phyloP scores from a whole-genome alignment of 2,888 invertebrate species.

The Carterocephalus palaemon region DNA sequence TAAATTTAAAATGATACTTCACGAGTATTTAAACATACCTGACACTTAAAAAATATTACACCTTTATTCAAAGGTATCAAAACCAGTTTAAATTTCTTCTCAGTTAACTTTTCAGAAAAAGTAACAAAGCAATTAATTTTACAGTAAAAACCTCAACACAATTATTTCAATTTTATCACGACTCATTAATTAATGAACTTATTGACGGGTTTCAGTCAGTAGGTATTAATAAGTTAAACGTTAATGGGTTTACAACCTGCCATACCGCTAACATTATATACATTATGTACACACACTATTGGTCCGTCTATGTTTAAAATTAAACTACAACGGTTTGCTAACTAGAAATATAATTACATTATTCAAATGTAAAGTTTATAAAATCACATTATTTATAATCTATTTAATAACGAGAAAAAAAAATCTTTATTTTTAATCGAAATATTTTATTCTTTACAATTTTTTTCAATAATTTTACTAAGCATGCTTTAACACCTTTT shows the following conservation, averaged over 20 bases:
- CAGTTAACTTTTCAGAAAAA: too few species aligned
- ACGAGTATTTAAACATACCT: too few species aligned
- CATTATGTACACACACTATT: constrained; percentile 74
- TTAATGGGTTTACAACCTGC: constrained; percentile 56
- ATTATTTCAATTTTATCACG: constrained; percentile 9
- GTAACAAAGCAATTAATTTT: too few species aligned
- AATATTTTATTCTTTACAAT: too few species aligned
- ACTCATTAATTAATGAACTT: not conserved
- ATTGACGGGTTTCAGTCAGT: constrained; percentile 25
- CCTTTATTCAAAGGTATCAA: too few species aligned
- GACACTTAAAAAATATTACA: too few species aligned
- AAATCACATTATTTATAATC: not conserved
- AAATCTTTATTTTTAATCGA: too few species aligned
- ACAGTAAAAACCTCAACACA: too few species aligned
- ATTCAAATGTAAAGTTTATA: not conserved
- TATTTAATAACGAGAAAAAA: constrained; percentile 4
- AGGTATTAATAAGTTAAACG: constrained; percentile 18
- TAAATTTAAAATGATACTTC: too few species aligned
- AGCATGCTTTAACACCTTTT: too few species aligned
- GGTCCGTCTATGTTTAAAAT: constrained; percentile 72
- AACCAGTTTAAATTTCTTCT: too few species aligned
- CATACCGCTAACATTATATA: constrained; percentile 65
- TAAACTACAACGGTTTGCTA: constrained; percentile 31
- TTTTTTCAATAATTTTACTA: too few species aligned
- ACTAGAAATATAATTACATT: constrained; percentile 6